phyloP scores from a whole-genome alignment of 2,888 invertebrate genomes.

The Drosophila recens region DNA sequence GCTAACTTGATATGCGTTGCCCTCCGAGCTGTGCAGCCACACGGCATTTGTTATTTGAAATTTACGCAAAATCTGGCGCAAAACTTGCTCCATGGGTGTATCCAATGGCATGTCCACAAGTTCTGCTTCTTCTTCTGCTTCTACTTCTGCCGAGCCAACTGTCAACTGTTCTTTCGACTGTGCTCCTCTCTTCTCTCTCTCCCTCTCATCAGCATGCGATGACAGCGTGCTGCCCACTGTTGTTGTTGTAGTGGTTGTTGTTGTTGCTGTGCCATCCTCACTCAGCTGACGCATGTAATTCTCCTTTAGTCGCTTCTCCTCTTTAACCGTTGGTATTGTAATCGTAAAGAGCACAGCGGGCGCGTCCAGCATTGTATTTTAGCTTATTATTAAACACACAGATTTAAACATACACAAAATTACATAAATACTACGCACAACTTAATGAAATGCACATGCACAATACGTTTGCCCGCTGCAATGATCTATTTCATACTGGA shows the following conservation, averaged over 20 bases:
- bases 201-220: slow-evolving; percentile 11
- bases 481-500: slow-evolving; percentile 61
- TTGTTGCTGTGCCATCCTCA: slow-evolving; percentile 18
- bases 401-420: slow-evolving; percentile 7
- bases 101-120: slow-evolving; percentile 65
- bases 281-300: slow-evolving; percentile 26
- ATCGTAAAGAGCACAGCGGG: slow-evolving; percentile 87
- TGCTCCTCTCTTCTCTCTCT: not conserved
- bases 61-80: slow-evolving; percentile 86
- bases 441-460: slow-evolving; percentile 14
- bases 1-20: slow-evolving; percentile 86
- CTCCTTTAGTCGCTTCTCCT: slow-evolving; percentile 84
- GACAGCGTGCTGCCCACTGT: slow-evolving; percentile 19
- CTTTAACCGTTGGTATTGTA: slow-evolving; percentile 86
- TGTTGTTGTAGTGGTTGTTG: slow-evolving; percentile 1
- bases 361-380: slow-evolving; percentile 38
- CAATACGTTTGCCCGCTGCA: slow-evolving; percentile 43
- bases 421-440: slow-evolving; percentile 24
- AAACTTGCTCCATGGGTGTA: slow-evolving; percentile 84
- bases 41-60: slow-evolving; percentile 87
- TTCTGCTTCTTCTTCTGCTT: not conserved
- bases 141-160: slow-evolving; percentile 35
- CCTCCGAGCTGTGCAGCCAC: slow-evolving; percentile 87
- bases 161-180: slow-evolving; percentile 18
- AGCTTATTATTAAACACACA: slow-evolving; percentile 9